phyloP scores from a whole-genome alignment of 2,113 vertebrate species.

The Hippocampus barbouri region DNA sequence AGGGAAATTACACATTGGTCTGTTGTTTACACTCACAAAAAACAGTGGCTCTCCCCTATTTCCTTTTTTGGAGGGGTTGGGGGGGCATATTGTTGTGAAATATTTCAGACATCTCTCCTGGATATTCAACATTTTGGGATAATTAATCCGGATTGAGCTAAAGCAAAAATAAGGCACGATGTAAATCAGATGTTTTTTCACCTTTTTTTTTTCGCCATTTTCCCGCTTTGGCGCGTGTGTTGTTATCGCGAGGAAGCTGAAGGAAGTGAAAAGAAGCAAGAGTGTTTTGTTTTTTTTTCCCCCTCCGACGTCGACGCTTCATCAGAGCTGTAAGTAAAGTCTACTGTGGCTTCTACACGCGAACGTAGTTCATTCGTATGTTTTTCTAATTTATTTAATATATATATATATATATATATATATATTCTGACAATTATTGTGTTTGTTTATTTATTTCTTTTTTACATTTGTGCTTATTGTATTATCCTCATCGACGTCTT shows the following conservation, averaged over 20 bases:
- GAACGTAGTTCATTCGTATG: neutral
- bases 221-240: constrained; percentile 18
- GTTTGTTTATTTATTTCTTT: neutral
- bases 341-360: neutral
- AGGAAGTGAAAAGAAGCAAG: constrained; percentile 59
- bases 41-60: neutral
- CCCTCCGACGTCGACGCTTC: constrained; percentile 41
- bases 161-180: neutral
- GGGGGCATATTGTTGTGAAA: neutral
- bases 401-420: no score
- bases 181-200: neutral
- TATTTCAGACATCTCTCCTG: neutral
- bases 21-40: no score
- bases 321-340: constrained; percentile 35
- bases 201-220: neutral
- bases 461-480: neutral
- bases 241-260: constrained; percentile 68
- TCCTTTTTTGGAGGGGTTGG: neutral
- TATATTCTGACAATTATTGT: neutral
- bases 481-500: constrained; percentile 26
- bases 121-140: neutral
- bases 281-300: constrained; percentile 30
- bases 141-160: neutral
- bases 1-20: no score
- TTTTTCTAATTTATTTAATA: neutral